Evolutionary conservation across 2,888 invertebrate species (phyloP), one percentile per base, ranked within the genome.

Genomic region (Lobophora halterata): DNA sequence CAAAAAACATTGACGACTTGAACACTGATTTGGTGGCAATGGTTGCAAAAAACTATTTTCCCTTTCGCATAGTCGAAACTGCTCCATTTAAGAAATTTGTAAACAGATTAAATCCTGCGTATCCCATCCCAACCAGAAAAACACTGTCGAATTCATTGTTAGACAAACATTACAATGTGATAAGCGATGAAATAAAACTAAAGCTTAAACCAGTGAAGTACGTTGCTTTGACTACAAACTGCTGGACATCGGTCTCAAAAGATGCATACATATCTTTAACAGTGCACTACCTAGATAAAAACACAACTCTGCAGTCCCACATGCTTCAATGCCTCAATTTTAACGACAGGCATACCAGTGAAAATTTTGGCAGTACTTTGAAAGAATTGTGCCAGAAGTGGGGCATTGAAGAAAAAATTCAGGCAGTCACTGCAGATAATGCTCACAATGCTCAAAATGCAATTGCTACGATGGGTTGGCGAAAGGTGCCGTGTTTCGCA

Each of bases 401-500:
- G 39, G 7, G 28, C 25, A 12, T 25, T n/a, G 7, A 12, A 12
- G 14, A 3, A 7, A 25, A 25, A 13, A 14, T 25, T 25, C 31
- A 36, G 5, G 23, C 40, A n/a, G 43, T 11, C 3, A 40, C 43
- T 5, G 19, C 18, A 13, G 47, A 47, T 30, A 47, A 47, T 17
- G 43, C 43, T 4, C 5, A 3, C 3, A 47, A 40, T 12, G 37
- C 40, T 1, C 17, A 40, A 37, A 37, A 43, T 30, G 43, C 47
- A 8, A 37, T 43, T 12, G 10, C 5, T 9, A 8, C 27, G 20
- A 19, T 10, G 3, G 19, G 34, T n/a, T 47, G 40, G 47, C 35
- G 31, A 12, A 36, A 39, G 13, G 17, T 47, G 14, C 34, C 43
- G 2, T 47, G 43, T 29, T 47, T 43, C 12, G 40, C 47, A n/a